Evolutionary conservation across 2,888 invertebrate species (phyloP).

Genomic region (Eupeodes luniger): DNA sequence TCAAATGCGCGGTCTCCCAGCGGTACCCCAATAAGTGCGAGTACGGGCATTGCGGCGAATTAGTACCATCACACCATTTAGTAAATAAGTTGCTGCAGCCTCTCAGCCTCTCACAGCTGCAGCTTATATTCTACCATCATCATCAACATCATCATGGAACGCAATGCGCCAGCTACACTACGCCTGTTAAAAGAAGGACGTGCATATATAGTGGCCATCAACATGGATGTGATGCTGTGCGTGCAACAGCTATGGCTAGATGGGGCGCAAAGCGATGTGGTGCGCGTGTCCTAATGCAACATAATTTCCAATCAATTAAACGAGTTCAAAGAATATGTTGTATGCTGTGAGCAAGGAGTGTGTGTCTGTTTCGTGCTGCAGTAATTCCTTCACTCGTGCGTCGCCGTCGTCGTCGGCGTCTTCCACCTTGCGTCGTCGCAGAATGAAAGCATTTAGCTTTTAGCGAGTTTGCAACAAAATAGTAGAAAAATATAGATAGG

Average conservation of each 20-base stretch:
- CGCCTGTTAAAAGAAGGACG: slow-evolving; percentile 9
- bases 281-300: slow-evolving; percentile 70
- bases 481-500: background rate
- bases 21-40: slow-evolving; percentile 37
- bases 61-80: slow-evolving; percentile 62
- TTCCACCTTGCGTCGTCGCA: background rate
- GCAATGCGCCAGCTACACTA: background rate
- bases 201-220: background rate
- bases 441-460: background rate
- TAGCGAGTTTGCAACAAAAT: background rate
- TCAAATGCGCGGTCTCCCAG: slow-evolving; percentile 57
- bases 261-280: slow-evolving; percentile 14
- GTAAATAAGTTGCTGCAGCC: slow-evolving; percentile 38
- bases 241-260: background rate
- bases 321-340: slow-evolving; percentile 26
- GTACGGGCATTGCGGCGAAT: slow-evolving; percentile 54
- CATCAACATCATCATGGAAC: background rate
- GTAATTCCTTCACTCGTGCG: slow-evolving; percentile 21
- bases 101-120: slow-evolving; percentile 23
- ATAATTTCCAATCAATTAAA: slow-evolving; percentile 71
- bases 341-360: background rate
- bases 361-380: slow-evolving; percentile 50
- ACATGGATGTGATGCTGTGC: slow-evolving; percentile 29
- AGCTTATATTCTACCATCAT: background rate
- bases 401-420: too few relatives aligned